Evolutionary conservation across 2,888 invertebrate genomes (phyloP).

Genomic region (Poecilobothrus nobilitatus): DNA sequence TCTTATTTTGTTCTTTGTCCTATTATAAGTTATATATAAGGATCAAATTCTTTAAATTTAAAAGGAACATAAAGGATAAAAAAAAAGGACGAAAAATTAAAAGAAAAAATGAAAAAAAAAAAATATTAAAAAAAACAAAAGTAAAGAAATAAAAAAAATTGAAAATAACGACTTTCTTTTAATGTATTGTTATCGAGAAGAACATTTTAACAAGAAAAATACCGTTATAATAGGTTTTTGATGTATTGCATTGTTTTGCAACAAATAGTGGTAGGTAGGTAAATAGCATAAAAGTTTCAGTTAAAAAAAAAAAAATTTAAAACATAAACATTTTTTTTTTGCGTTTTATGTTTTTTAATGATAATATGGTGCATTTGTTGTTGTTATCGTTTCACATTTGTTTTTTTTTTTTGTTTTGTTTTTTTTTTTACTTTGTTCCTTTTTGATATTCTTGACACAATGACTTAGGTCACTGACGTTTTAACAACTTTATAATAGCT

Average conservation of each 20-base stretch:
- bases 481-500: conserved; percentile 1
- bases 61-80: no score
- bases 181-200: not conserved
- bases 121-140: not conserved
- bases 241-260: no score
- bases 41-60: no score
- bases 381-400: no score
- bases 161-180: not conserved
- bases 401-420: not conserved
- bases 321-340: not conserved
- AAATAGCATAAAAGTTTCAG: no score
- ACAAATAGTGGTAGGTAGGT: not conserved
- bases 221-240: not conserved
- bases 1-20: no score
- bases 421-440: not conserved
- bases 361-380: not conserved
- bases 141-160: not conserved
- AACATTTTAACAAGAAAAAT: not conserved
- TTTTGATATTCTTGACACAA: conserved; percentile 1
- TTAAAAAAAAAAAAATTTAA: no score
- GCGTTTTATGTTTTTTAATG: not conserved
- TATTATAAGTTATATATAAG: no score
- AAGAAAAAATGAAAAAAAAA: not conserved
- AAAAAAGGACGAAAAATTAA: not conserved
- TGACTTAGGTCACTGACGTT: conserved; percentile 6